Evolutionary conservation across 2,797 vertebrate species (phyloP).

Genomic region (Melanotaenia maccullochi): DNA sequence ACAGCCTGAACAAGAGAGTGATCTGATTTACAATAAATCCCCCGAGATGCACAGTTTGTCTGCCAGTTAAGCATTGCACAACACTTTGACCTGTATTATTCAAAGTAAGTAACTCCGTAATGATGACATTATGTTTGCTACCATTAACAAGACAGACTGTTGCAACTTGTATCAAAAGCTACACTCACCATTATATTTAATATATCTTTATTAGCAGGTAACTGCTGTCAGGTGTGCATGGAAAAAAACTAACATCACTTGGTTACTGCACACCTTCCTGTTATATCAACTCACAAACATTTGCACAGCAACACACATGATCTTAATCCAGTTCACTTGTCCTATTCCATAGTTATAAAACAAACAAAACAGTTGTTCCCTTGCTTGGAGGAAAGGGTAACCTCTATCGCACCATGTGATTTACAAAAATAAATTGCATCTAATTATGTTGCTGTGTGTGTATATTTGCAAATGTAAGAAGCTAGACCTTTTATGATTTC

Average conservation of each 20-base stretch:
- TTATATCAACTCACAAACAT: neutral
- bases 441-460: neutral
- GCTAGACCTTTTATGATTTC: neutral
- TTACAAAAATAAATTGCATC: conserved; percentile 23
- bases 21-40: conserved; percentile 31
- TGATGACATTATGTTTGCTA: neutral
- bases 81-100: conserved; percentile 28
- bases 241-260: neutral
- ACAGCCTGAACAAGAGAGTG: conserved; percentile 19
- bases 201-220: conserved; percentile 20
- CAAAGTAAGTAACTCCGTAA: conserved; percentile 9
- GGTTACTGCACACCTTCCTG: neutral
- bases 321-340: conserved; percentile 6
- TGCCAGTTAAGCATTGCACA: conserved; percentile 15
- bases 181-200: conserved; percentile 4
- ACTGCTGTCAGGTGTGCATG: conserved; percentile 1
- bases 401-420: neutral
- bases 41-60: neutral
- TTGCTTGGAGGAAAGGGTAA: conserved; percentile 24
- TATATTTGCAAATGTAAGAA: neutral
- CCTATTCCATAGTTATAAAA: conserved; percentile 25
- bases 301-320: neutral
- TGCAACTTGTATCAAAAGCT: conserved; percentile 28
- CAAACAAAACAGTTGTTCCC: conserved; percentile 3
- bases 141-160: conserved; percentile 28